phyloP scores from a whole-genome alignment of 1,140 invertebrate genomes.

The Drosophila paulistorum region DNA sequence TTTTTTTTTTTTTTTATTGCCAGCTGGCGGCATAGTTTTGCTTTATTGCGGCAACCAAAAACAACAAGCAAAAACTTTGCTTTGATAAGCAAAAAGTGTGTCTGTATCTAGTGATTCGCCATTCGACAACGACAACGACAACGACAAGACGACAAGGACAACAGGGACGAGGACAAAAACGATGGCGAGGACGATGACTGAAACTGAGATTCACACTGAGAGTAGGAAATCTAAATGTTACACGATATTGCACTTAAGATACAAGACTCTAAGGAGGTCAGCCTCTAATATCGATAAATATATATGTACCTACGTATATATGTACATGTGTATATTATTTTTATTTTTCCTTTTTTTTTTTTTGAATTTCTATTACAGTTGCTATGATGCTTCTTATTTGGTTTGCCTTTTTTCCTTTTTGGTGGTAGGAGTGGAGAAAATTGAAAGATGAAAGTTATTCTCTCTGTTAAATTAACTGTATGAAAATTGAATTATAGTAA shows the following conservation, averaged over 20 bases:
- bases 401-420: neutral
- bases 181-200: neutral
- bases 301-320: neutral
- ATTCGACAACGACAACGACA: conserved; percentile 4
- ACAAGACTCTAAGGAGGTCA: conserved; percentile 33
- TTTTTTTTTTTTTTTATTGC: conserved; percentile 35
- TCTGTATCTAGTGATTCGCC: conserved; percentile 7
- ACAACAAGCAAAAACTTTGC: conserved; percentile 44
- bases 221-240: conserved; percentile 18
- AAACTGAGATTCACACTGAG: conserved; percentile 53
- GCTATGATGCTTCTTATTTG: conserved; percentile 1
- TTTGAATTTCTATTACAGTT: conserved; percentile 1
- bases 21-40: conserved; percentile 53
- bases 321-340: conserved; percentile 22
- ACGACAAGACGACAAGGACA: conserved; percentile 1
- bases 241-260: conserved; percentile 68
- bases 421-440: neutral
- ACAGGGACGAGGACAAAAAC: neutral
- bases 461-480: conserved; percentile 31
- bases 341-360: neutral
- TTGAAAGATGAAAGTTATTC: neutral
- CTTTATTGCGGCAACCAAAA: conserved; percentile 52
- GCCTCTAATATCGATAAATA: conserved; percentile 20
- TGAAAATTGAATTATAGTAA: conserved; percentile 30
- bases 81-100: conserved; percentile 48